A percentile compares a stretch with the other conserved stretches of the same genome.
These are phyloP conservation scores for Rhogogaster chlorosoma DNA, from an alignment of 2,888 invertebrate genomes.

Conservation along the genomic window DNA sequence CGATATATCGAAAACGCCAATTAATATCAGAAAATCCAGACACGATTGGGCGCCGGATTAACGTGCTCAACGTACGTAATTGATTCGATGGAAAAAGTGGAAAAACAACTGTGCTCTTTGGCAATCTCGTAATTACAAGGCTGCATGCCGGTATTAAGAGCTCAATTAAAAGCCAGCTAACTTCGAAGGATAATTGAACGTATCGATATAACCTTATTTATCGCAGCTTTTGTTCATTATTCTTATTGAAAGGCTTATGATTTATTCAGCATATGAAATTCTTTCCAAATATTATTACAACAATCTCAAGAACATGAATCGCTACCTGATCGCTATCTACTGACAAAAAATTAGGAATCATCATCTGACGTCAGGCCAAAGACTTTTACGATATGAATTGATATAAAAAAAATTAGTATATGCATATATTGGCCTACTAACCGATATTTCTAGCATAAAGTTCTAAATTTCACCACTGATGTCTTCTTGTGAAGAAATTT, in stretches of 20 bases:
- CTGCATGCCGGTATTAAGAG: not conserved
- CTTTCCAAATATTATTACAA: not conserved
- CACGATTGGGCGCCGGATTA: not conserved
- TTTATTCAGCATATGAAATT: not conserved
- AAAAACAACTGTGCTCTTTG: not conserved
- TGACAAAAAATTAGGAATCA: too few species aligned
- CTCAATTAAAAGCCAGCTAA: not conserved
- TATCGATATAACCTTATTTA: not conserved
- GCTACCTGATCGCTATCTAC: too few species aligned
- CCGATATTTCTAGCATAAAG: too few species aligned
- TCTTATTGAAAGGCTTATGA: not conserved
- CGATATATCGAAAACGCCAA: constrained; percentile 21
- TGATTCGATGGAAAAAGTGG: not conserved
- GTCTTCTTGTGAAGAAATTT: too few species aligned
- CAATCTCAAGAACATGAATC: not conserved
- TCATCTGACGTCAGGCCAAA: too few species aligned
- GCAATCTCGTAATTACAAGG: constrained; percentile 7
- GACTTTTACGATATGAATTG: too few species aligned
- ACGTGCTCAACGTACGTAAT: constrained; percentile 29
- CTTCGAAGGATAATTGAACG: not conserved
- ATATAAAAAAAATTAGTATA: too few species aligned
- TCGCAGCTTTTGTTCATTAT: not conserved
- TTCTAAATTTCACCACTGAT: too few species aligned
- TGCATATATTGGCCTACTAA: too few species aligned
- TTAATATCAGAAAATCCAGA: constrained; percentile 18